phyloP scores from a whole-genome alignment of 2,888 invertebrate species.

The Camponotus fellah region DNA sequence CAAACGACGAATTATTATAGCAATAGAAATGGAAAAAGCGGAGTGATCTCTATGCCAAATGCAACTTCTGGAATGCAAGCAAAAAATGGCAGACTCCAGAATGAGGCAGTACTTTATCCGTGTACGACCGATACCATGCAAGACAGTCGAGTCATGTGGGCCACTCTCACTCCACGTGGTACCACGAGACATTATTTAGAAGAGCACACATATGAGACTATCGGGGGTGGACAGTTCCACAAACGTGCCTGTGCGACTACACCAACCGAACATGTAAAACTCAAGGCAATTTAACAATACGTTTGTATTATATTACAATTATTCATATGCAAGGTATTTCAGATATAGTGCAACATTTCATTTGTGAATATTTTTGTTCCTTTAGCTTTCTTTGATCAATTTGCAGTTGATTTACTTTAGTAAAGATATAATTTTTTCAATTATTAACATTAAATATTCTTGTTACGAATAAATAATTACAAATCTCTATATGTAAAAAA shows the following conservation, averaged over 20 bases:
- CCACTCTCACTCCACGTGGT: conserved; percentile 92
- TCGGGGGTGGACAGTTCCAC: conserved; percentile 78
- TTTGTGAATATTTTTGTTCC: neutral
- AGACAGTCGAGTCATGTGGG: conserved; percentile 92
- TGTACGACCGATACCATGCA: conserved; percentile 88
- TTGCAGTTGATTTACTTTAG: neutral
- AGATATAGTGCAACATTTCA: neutral
- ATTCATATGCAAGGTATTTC: neutral
- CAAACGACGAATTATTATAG: conserved; percentile 62
- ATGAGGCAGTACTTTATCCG: conserved; percentile 88
- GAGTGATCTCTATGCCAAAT: conserved; percentile 83
- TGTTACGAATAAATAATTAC: neutral
- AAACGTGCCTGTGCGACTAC: conserved; percentile 79
- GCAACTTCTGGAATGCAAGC: conserved; percentile 81
- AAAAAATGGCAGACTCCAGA: conserved; percentile 84
- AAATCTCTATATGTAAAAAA: neutral
- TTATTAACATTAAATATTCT: neutral
- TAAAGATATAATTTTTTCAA: neutral
- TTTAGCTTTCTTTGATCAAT: neutral
- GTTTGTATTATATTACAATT: conserved; percentile 63
- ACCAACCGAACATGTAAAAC: conserved; percentile 86
- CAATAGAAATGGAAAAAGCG: conserved; percentile 81
- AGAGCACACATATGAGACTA: conserved; percentile 84
- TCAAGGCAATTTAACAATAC: conserved; percentile 80
- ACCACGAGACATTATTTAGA: conserved; percentile 91